Base-by-base conservation (phyloP, 2,797 vertebrate species). In the Pipistrellus nathusii region DNA sequence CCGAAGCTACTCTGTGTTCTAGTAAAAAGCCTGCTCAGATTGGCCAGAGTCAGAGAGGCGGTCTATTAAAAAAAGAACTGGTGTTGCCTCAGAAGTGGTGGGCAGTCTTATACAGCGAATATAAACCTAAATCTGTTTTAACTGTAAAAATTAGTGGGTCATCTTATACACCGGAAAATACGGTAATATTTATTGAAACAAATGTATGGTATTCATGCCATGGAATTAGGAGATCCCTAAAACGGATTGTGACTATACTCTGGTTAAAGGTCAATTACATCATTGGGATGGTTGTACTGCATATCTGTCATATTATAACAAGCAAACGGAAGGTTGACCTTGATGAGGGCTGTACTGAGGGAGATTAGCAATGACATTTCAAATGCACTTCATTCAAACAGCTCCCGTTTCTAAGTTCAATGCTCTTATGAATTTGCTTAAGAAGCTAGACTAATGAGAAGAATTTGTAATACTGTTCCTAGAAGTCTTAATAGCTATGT, bases 331-430 rank as follows among this genome's bases (percentile, higher is more conserved):
- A 88, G 71, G 80, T 88, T 53, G 6, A 1, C 4, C 27, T 68
- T 92, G 78, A 96, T 92, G 85, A 94, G 15, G 38, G 66, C 80
- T 91, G 59, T 57, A 57, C n/a, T 38, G 78, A 76, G 46, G 35
- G 32, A 80, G 75, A 93, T 94, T 48, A 48, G 21, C 23, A 85
- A 48, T 88, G 91, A 84, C 96, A 94, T 96, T 95, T 95, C 59
- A 92, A 81, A 91, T 92, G 46, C 55, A 20, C 27, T 96, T 92
- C 38, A 91, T 68, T 92, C 76, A 84, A 91, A 46, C 35, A 53
- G 75, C 44, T 95, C 35, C 35, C 23, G 27, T 81, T 75, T 91
- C 59, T 76, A 84, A 83, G 48, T 88, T 88, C 35, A 94, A 3
- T 44, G 35, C n/a, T 75, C 27, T 77, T 69, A 93, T 55, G 35